Evolutionary conservation across 2,797 vertebrate genomes (phyloP), one percentile per base, ranked within the genome.

Genomic region (Triplophysa yarkandensis): DNA sequence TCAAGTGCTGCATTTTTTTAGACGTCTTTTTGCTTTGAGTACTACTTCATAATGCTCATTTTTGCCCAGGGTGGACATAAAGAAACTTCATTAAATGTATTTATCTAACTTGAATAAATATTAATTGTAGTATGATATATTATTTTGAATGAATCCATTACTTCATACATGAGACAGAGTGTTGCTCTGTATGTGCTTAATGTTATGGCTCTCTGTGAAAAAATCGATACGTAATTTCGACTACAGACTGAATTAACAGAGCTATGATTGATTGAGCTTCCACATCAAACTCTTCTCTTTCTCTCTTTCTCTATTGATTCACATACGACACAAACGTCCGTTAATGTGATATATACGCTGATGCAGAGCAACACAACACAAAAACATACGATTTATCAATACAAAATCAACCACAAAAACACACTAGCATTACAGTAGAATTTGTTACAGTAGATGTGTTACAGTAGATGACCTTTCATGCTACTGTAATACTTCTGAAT

Each of bases 151-250:
- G 19, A 17, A 17, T 7, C 6, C 48, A 25, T 16, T 43, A 8
- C 32, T 34, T 54, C 50, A 76, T 19, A 41, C 32, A 55, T 39
- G 10, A 68, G 44, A 77, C 23, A 46, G 48, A 77, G 61, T 52
- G n/a, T 50, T 66, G 3, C 25, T 52, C 63, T 73, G 68, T 34
- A 57, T 78, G 70, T 74, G 64, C 63, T 61, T 41, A 71, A 68
- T 61, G 52, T 21, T 72, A 44, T 6, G 5, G 5, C 25, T 68
- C 25, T 68, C 52, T 43, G 68, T 65, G 63, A 62, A 57, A 43
- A 76, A 81, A 83, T 81, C 77, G 72, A 83, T 79, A 77, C 54
- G 57, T 74, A 61, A 80, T 83, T 76, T 78, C 21, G 69, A 74
- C 75, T 61, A 43, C 68, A 66, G 66, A 52, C 65, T 58, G 69